Evolutionary conservation across 2,113 vertebrate genomes (phyloP), one percentile per base, ranked within the genome.

Genomic region (Gymnocephalus cernua): DNA sequence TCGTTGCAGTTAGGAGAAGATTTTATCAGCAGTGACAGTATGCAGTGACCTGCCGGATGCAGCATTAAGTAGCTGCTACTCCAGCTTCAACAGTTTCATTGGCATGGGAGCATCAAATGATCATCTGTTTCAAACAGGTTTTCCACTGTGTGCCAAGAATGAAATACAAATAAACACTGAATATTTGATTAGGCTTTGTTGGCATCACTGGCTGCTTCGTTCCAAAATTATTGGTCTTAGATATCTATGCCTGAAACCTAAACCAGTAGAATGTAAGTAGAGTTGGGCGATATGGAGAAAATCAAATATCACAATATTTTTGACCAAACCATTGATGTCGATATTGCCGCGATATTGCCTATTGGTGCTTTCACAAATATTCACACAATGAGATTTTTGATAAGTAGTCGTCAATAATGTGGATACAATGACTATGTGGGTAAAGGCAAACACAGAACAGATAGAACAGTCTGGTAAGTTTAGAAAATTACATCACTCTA

Each of bases 131-230:
- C 61, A 44, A 23, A 65, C 12, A n/a, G 41, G 27, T 5, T 56
- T 76, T 41, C 44, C 65, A 23, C 68, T 35, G 19, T 19, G 19
- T 19, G 35, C 18, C 25, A 25, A 41, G 27, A 72, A 67, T 47
- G 16, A 58, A 83, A 73, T 12, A 9, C 4, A 21, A 44, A 82
- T 47, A 35, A 57, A 65, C 25, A 48, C 27, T 66, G 58, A 77
- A 68, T 57, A 57, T 66, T 76, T 76, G 4, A 66, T 70, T 9
- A 11, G 3, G 48, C 58, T 27, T 38, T 57, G 14, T 11, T 38
- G 27, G 47, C 47, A 62, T 63, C 48, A 5, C 32, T 41, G n/a
- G 38, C 14, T 15, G 77, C 48, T 56, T 13, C 35, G 18, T 25
- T 11, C 51, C 6, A n/a, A 41, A 58, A 38, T 10, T 1, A 14